Conservation (phyloP, 2,888 invertebrate genomes). For the Conchocele bisecta region DNA sequence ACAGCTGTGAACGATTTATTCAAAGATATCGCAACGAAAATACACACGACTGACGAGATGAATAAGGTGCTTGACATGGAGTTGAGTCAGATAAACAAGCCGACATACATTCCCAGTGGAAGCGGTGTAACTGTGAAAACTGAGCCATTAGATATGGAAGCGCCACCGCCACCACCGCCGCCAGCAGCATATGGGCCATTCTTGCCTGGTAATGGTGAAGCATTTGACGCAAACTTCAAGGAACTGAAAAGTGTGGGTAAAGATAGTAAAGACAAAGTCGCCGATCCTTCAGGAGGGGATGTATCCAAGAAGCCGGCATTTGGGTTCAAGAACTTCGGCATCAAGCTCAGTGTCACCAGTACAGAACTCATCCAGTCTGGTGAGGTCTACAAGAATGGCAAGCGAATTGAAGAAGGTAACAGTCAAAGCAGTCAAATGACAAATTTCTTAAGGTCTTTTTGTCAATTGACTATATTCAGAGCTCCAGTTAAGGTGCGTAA, state of each 20-base stretch:
- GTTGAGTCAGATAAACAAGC: conserved; percentile 57
- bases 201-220: too few species aligned
- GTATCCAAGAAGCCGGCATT: conserved; percentile 28
- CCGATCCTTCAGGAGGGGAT: too few species aligned
- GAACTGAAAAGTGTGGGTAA: too few species aligned
- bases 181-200: too few species aligned
- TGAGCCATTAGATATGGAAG: too few species aligned
- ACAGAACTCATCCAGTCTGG: conserved; percentile 64
- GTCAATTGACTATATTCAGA: too few species aligned
- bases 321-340: conserved; percentile 61
- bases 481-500: too few species aligned
- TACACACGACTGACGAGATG: conserved; percentile 73
- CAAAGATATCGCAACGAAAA: conserved; percentile 72
- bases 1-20: conserved; percentile 75
- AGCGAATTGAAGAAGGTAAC: conserved; percentile 63
- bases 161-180: too few species aligned
- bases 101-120: background rate
- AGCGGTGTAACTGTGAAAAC: background rate
- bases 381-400: conserved; percentile 52
- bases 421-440: background rate
- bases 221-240: too few species aligned
- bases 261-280: too few species aligned
- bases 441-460: background rate
- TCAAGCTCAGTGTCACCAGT: conserved; percentile 63
- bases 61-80: conserved; percentile 71